These are phyloP conservation scores for Dunckerocampus dactyliophorus DNA, from an alignment of 2,113 vertebrate genomes.

Conservation along the genomic window DNA sequence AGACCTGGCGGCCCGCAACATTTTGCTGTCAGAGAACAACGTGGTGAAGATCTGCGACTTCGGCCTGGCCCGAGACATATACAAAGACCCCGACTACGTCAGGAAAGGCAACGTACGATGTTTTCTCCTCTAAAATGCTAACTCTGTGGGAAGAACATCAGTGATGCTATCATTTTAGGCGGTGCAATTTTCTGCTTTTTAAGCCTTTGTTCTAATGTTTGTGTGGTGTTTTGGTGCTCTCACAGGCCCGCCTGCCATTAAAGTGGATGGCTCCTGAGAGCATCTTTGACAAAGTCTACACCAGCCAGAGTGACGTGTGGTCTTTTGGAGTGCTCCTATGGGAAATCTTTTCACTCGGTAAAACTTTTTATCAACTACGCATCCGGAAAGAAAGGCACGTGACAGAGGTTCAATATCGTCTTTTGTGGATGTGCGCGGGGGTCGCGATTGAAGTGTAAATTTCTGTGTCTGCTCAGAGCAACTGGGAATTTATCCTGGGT, in stretches of 20 bases:
- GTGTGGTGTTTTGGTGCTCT: constrained; percentile 11
- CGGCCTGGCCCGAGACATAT: constrained; percentile 94
- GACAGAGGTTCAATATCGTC: neutral
- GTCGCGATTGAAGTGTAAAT: neutral
- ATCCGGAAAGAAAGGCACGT: constrained; percentile 5
- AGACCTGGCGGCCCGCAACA: constrained; percentile 97
- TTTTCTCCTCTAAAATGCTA: neutral
- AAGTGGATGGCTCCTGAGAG: constrained; percentile 99
- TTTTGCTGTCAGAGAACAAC: constrained; percentile 92
- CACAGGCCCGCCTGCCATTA: constrained; percentile 89
- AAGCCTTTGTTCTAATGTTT: neutral
- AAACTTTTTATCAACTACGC: constrained; percentile 5
- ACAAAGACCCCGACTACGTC: constrained; percentile 98
- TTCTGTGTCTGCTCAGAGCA: constrained; percentile 10
- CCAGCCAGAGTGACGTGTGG: constrained; percentile 97
- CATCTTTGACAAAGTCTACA: constrained; percentile 98
- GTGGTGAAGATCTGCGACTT: constrained; percentile 99
- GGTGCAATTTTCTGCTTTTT: neutral
- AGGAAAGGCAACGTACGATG: constrained; percentile 92
- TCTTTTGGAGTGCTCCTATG: constrained; percentile 97
- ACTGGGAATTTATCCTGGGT: neutral
- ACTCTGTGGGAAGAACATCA: too few species aligned
- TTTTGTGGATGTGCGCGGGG: neutral
- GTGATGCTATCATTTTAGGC: neutral
- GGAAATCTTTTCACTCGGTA: constrained; percentile 98